Evolutionary conservation across 2,113 vertebrate genomes (phyloP), one percentile per base, ranked within the genome.

Genomic region (Terrapene triunguis): DNA sequence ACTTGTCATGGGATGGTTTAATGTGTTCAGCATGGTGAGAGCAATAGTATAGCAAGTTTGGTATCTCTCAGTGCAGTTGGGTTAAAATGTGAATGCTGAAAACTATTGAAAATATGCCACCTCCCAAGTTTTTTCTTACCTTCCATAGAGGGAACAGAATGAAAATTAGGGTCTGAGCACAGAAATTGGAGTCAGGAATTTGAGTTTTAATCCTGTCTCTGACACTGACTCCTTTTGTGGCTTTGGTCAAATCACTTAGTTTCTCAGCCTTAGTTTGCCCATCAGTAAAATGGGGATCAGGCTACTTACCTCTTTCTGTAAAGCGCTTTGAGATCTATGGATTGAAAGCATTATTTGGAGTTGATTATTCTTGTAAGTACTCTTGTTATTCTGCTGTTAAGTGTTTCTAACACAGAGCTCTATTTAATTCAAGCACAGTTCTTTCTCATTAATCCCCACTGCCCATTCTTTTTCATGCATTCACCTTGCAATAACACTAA

Each of bases 401-500:
- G 3, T 44, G 11, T 83, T 82, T 94, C 50, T 50, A 91, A 11
- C 86, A 84, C 83, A 83, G 91, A 94, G 32, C n/a, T 59, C 19
- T 76, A 32, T 38, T 92, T 84, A 89, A 89, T 87, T 92, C 47
- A 88, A 82, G 94, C 91, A 51, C 51, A 82, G 2, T 21, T 91
- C 24, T 44, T 91, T 92, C 48, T 91, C 25, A 1, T 92, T 94
- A 92, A 92, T 59, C 14, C 29, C 8, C 57, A 80, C 25, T 96
- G 42, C 25, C 54, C 59, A 51, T 13, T 88, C 84, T 84, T 85
- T 97, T 91, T 92, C 32, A 81, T 62, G 1, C 81, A 76, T 87
- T 95, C 94, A 24, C 89, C 47, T 48, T 17, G 3, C 93, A 94
- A 97, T 91, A 93, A 50, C 82, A 95, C 24, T 80, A 92, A 83